Evolutionary conservation across 2,113 vertebrate genomes (phyloP).

Genomic region (Toxostoma redivivum): DNA sequence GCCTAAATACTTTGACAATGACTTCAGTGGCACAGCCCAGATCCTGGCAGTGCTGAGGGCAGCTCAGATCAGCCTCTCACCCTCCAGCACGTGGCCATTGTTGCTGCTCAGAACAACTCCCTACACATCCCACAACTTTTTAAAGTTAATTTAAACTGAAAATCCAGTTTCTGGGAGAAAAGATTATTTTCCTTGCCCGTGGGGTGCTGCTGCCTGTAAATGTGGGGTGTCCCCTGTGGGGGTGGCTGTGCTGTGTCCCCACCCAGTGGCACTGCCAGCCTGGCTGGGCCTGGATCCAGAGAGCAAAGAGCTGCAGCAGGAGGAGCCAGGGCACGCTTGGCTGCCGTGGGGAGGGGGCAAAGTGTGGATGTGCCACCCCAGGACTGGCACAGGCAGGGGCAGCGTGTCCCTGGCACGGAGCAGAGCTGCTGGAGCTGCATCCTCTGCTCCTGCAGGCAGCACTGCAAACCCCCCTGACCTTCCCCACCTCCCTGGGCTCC

Average conservation of each 20-base stretch:
- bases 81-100: neutral
- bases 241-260: neutral
- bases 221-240: neutral
- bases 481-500: neutral
- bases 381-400: neutral
- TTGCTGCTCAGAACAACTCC: neutral
- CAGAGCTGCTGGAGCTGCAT: neutral
- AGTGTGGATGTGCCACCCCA: fast-evolving
- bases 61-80: neutral
- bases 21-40: conserved; percentile 22
- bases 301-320: fast-evolving
- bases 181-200: fast-evolving
- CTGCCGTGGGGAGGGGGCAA: fast-evolving
- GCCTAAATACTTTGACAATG: conserved; percentile 42
- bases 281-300: neutral
- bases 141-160: too few species aligned
- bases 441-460: neutral
- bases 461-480: fast-evolving
- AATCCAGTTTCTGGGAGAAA: neutral
- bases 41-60: neutral
- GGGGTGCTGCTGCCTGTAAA: neutral
- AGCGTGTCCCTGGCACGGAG: neutral
- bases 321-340: neutral
- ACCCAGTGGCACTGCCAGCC: neutral
- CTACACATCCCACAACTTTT: fast-evolving